These are phyloP conservation scores for Lampris incognitus DNA, from an alignment of 2,113 vertebrate genomes.

Conservation along the genomic window DNA sequence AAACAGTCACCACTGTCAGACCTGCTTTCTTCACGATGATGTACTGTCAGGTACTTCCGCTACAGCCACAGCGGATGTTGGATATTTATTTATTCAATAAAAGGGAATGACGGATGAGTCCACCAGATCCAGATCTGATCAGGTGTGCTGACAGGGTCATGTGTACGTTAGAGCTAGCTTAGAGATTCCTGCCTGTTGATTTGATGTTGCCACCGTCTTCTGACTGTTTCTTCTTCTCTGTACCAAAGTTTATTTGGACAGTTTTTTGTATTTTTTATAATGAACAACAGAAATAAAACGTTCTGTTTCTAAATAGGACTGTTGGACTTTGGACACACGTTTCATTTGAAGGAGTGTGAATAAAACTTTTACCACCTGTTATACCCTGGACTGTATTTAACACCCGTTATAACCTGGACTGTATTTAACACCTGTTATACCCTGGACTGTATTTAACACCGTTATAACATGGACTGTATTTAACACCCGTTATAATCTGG, in stretches of 20 bases:
- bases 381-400: too few relatives aligned
- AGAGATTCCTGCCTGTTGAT: conserved; percentile 33
- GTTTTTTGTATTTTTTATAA: conserved; percentile 75
- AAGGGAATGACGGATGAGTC: conserved; percentile 56
- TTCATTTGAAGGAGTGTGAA: background rate
- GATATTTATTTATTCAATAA: conserved; percentile 75
- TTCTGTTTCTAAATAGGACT: conserved; percentile 49
- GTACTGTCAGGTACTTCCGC: background rate
- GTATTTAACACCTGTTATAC: too few relatives aligned
- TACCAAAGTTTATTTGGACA: conserved; percentile 88
- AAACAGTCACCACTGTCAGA: background rate
- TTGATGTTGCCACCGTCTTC: conserved; percentile 46
- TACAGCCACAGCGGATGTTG: conserved; percentile 43
- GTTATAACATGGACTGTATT: too few relatives aligned
- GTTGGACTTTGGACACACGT: background rate
- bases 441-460: too few relatives aligned
- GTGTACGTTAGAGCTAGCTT: conserved; percentile 55
- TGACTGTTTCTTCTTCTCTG: conserved; percentile 82
- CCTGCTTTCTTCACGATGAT: conserved; percentile 27
- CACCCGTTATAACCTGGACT: too few relatives aligned
- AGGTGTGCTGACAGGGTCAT: conserved; percentile 45
- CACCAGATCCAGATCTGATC: conserved; percentile 14
- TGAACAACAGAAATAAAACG: conserved; percentile 68
- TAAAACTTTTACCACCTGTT: too few relatives aligned
- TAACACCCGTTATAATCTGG: too few relatives aligned